Evolutionary conservation across 2,113 vertebrate species (phyloP).

Genomic region (Urocolius indicus): DNA sequence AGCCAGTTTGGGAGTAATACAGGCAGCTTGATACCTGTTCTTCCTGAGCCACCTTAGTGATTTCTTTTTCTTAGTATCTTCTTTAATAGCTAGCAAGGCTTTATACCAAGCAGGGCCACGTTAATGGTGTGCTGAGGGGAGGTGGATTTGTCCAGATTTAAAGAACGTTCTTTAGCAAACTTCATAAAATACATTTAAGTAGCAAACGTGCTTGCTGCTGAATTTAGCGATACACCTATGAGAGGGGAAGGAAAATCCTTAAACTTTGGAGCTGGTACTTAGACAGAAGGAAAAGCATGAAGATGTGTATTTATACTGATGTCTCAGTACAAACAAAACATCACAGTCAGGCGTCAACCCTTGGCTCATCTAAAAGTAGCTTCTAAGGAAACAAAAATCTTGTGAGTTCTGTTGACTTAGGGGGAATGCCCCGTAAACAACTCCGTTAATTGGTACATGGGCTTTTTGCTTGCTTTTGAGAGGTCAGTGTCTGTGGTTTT

Average conservation of each 20-base stretch:
- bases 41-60: slow-evolving; percentile 22
- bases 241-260: background rate
- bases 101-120: background rate
- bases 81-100: slow-evolving; percentile 3
- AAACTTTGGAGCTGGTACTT: background rate
- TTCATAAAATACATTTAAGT: slow-evolving; percentile 3
- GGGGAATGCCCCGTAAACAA: background rate
- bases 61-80: slow-evolving; percentile 9
- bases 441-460: background rate
- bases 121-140: background rate
- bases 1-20: slow-evolving; percentile 50
- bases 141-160: slow-evolving; percentile 32
- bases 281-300: background rate
- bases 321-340: slow-evolving; percentile 35
- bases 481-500: background rate
- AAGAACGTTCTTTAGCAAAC: slow-evolving; percentile 21
- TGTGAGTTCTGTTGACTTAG: background rate
- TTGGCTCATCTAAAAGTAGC: background rate
- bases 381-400: background rate
- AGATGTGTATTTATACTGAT: background rate
- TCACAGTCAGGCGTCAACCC: background rate
- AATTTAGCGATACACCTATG: background rate
- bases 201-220: background rate
- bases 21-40: slow-evolving; percentile 47
- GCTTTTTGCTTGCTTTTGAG: background rate